A percentile compares a stretch with the other conserved stretches of the same genome.
Evolutionary conservation across 2,113 vertebrate genomes (phyloP).

Genomic region (Ochotona curzoniae): DNA sequence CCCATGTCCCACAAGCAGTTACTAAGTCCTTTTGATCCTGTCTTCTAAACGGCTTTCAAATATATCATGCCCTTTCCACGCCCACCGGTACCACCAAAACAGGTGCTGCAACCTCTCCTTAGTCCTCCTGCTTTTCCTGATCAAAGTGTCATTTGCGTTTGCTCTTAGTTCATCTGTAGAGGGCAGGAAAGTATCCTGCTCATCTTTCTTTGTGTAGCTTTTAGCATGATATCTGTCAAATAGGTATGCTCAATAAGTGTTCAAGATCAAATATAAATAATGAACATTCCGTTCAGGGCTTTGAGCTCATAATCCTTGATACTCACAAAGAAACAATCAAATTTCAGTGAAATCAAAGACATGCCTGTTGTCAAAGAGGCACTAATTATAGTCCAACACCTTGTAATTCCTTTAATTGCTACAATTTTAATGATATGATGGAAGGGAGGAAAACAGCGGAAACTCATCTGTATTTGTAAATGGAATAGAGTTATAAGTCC

Average conservation of each 20-base stretch:
- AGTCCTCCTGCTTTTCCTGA: not conserved
- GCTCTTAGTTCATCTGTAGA: not conserved
- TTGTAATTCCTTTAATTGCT: not conserved
- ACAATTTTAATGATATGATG: not conserved
- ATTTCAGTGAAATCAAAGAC: not conserved
- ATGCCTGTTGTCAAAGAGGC: not conserved
- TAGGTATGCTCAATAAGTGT: not conserved
- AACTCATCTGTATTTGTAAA: not conserved
- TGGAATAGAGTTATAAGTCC: not conserved
- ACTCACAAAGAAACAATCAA: not conserved
- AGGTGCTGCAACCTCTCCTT: not conserved
- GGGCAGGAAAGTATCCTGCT: not conserved
- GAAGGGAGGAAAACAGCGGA: constrained; percentile 22
- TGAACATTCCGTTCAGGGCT: not conserved
- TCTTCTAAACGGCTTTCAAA: not conserved
- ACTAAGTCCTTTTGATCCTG: not conserved
- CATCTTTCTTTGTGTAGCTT: not conserved
- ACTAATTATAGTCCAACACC: not conserved
- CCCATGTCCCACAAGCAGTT: not conserved
- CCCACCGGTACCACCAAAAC: not conserved
- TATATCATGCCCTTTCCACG: not conserved
- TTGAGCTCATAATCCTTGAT: not conserved
- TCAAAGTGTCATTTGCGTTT: not conserved
- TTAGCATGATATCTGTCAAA: not conserved
- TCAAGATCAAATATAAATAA: not conserved